Evolutionary conservation across 2,888 invertebrate species (phyloP), one percentile per base, ranked within the genome.

Genomic region (Chirona hameri): DNA sequence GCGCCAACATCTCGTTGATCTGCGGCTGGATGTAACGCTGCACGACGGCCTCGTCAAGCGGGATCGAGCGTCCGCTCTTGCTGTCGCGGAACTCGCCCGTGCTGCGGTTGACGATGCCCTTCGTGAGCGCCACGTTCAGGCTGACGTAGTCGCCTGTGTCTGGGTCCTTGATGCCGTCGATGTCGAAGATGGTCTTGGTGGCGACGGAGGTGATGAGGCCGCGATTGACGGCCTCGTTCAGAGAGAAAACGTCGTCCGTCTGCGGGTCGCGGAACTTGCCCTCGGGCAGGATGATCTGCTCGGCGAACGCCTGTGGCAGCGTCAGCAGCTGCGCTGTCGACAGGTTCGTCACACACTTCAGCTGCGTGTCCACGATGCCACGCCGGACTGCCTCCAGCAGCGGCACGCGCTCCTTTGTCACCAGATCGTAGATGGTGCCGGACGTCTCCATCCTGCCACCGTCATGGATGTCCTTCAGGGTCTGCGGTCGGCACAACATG

Each of bases 151-250:
- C 94, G 65, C 92, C 93, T 81, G 93, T 93, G 86, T 93, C 91
- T 0, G 94, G 93, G 88, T 95, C 94, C 87, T 93, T 93, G 87
- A 97, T 95, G 83, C 94, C 97, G 86, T 96, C 96, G 84, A 98
- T 95, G 88, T 96, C 94, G 87, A 97, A 97, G 86, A 97, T 94
- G 2, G 95, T 95, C 88, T 93, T 93, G 87, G 95, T 93, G 10
- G 93, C 92, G 31, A 97, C 93, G 0, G 96, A 95, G 48, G 94
- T 94, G 83, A 98, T 93, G 80, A 96, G 91, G 85, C 98, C 98
- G 84, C 94, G 92, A 87, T 94, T 93, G 27, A 96, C 95, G 0
- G 98, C 98, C 87, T 97, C 96, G 29, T 92, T 91, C 84, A 98
- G 92, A 39, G 93, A 91, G 84, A 95, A 91, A 27, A 92, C 89